Base-by-base conservation (phyloP, 1,140 invertebrate genomes). In the Panonychus citri region DNA sequence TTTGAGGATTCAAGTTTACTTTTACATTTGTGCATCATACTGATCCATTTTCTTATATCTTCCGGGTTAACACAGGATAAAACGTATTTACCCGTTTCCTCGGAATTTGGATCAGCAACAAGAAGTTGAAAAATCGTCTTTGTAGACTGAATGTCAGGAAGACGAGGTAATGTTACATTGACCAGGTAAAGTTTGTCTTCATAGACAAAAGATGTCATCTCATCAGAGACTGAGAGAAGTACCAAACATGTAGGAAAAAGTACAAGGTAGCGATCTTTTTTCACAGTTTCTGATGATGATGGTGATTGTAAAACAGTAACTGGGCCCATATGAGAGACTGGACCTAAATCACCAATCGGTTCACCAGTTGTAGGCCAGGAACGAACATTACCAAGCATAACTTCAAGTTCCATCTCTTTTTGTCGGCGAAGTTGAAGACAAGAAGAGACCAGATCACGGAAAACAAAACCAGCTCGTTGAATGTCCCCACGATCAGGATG, bases 401-500 rank as follows among this genome's bases (percentile, higher is more conserved):
- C 85, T 73, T 96, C 90, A 43, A 94, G 71, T 62, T 96, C 91
- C 64, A 94, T 74, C 73, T 97, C 91, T 70, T 91, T 93, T 66
- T 94, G 85, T n/a, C 89, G 80, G 51, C 91, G 73, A 25, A 83
- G 78, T 27, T 81, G 78, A 54, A 81, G 77, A 70, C 88, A 94
- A 39, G 77, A 76, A 72, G 91, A 86, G 58, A 85, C 81, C 64
- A 97, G 84, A 64, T 96, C 88, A 68, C 89, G 85, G 69, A 91
- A 97, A 27, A 97, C 82, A 60, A 79, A 78, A 62, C 90, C 82
- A 46, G 89, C 89, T 59, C 93, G 74, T 68, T 96, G 90, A 1
- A 89, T 86, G 66, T 98, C 91, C 3, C 93, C 94, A 60, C 91
- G 74, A 71, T 98, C 94, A 2, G 83, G 77, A 71, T 98, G 90